Evolutionary conservation across 2,113 vertebrate species (phyloP), one percentile per base, ranked within the genome.

Genomic region (Datnioides undecimradiatus): DNA sequence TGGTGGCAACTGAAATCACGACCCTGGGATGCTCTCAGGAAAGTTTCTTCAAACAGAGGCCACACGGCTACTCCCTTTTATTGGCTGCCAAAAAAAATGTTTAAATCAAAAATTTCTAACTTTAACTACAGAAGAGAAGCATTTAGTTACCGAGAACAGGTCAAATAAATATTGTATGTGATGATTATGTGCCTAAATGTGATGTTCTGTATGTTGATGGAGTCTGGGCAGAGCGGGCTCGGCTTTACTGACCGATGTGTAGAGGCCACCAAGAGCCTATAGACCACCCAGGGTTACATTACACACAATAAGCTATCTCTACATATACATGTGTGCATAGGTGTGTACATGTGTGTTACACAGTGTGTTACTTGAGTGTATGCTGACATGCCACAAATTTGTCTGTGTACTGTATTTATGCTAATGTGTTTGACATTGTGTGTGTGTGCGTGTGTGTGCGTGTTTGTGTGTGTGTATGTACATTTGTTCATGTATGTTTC

Each of bases 281-380:
- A 78, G 90, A 88, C 90, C 91, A 90, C 91, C 90, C 87, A 90
- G 63, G 48, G 25, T 57, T 63, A 41, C 48, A 78, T 86, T 17
- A 66, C 57, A 73, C 64, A 64, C 72, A 73, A 59, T 69, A 48
- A 75, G 71, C 49, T 16, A 25, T 38, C 45, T 68, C n/a, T 31
- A 59, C 52, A 9, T 60, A 3, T 41, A 14, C 80, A 40, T 64
- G 9, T 74, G 52, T 52, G 59, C 59, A 27, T 70, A 10, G 29
- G 33, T 57, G 7, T 29, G 46, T 36, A 19, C 13, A 3, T 31
- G 33, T 43, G 31, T 67, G 38, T 83, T 33, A 46, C 71, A 72
- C 29, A 52, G 21, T n/a, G n/a, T n/a, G n/a, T 29, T 38, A 43
- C 34, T 16, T 45, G 19, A 49, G 14, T 58, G 36, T 62, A 45